Evolutionary conservation across 2,797 vertebrate genomes (phyloP).

Genomic region (Dromococcyx pavoninus): DNA sequence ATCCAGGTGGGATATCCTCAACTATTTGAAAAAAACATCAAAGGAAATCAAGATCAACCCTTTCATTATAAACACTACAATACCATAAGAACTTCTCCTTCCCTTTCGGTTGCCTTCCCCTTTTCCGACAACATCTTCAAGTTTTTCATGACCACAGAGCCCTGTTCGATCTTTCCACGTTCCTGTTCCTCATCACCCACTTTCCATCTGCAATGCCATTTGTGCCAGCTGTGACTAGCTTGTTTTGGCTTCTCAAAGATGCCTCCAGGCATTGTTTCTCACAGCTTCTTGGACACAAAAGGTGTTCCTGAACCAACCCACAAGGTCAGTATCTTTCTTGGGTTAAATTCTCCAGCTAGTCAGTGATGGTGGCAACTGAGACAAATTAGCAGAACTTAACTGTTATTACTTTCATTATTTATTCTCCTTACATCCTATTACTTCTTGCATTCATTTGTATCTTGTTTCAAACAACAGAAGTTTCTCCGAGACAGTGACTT

Average conservation of each 20-base stretch:
- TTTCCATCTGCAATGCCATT: slow-evolving; percentile 34
- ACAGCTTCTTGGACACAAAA: background rate
- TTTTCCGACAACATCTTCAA: background rate
- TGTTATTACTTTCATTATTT: background rate
- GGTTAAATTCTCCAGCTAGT: background rate
- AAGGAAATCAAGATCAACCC: background rate
- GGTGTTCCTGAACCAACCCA: background rate
- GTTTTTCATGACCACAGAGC: background rate
- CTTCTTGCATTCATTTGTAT: background rate
- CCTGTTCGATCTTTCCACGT: background rate
- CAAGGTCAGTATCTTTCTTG: background rate
- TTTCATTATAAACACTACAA: background rate
- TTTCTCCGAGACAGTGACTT: background rate
- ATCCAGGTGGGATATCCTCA: background rate
- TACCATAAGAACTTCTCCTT: background rate
- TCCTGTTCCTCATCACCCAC: slow-evolving; percentile 30
- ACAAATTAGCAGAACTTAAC: background rate
- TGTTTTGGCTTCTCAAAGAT: slow-evolving; percentile 6
- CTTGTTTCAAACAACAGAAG: background rate
- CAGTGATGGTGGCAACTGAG: background rate
- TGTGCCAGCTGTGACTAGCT: slow-evolving; percentile 40
- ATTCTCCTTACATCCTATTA: background rate
- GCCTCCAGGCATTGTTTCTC: slow-evolving; percentile 6
- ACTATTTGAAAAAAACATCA: background rate
- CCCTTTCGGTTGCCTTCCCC: background rate